A percentile compares a stretch with the other conserved stretches of the same genome.
Conservation (phyloP, 1,140 invertebrate genomes). For the Papilio polyxenes region DNA sequence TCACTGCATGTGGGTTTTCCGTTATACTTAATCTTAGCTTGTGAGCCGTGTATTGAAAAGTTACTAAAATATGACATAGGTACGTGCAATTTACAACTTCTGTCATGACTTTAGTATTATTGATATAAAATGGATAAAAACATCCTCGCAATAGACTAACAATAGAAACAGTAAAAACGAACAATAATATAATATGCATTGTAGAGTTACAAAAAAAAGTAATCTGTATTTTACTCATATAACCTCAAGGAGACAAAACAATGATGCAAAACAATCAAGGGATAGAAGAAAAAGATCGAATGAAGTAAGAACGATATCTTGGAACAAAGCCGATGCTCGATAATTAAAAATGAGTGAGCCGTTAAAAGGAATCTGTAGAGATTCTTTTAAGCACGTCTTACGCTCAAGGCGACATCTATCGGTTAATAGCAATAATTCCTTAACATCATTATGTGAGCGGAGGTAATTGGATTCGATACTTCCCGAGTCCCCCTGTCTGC, state of each 20-base stretch:
- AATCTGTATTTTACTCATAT: not conserved
- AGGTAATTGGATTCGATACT: constrained; percentile 45
- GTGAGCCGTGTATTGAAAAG: not conserved
- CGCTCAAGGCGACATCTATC: constrained; percentile 42
- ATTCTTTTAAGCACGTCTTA: constrained; percentile 29
- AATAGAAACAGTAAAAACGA: not conserved
- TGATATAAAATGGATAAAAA: not conserved
- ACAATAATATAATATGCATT: not conserved
- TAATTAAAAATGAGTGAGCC: constrained; percentile 36
- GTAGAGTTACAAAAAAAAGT: not conserved
- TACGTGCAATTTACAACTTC: too few species aligned
- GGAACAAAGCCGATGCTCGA: constrained; percentile 21
- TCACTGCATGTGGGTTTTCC: not conserved
- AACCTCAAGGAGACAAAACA: not conserved
- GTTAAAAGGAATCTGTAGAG: constrained; percentile 33
- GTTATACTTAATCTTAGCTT: not conserved
- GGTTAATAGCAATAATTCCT: constrained; percentile 44
- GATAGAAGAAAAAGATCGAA: not conserved
- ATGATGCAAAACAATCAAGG: not conserved
- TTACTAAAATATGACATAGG: not conserved
- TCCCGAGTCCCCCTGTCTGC: constrained; percentile 17
- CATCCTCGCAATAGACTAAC: not conserved
- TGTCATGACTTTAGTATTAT: not conserved
- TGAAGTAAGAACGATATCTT: constrained; percentile 8
- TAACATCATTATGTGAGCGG: constrained; percentile 43